Base-by-base conservation (phyloP, 2,113 vertebrate species). In the Datnioides undecimradiatus region DNA sequence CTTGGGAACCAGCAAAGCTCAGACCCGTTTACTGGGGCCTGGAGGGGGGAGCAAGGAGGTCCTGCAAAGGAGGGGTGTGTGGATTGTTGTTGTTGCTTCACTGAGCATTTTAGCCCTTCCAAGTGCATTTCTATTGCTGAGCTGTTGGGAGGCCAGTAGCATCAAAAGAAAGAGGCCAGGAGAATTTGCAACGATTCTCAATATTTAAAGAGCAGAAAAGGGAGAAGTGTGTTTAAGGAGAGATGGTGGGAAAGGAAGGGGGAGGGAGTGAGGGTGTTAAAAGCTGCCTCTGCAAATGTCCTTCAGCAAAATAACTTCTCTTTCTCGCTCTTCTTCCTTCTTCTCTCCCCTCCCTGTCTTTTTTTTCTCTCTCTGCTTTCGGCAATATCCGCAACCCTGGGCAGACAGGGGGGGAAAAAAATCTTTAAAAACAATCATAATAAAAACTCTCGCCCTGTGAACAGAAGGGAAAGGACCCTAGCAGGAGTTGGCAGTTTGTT, bases 271-370 rank as follows among this genome's bases (percentile, higher is more conserved):
- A 43, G 78, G 74, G 77, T 80, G 85, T 88, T 87, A 90, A 90
- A 92, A 89, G 90, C 85, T 86, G 85, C 79, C 78, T 88, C 82
- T 91, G 83, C 74, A 90, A 90, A 91, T 89, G 88, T 90, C 92
- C 88, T 91, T 90, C 76, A 91, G 91, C 84, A 82, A 90, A 88
- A 90, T 80, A 80, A 81, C 87, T 88, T 82, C 49, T 82, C 36
- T 76, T 48, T 84, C 62, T 55, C n/a, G 2, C 59, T 70, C 55
- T 41, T 40, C 63, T 29, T 29, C 55, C 25, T 67, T 13, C 31
- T 8, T n/a, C 46, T 27, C 12, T 52, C 7, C 45, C 38, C 3
- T 46, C 46, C 34, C n/a, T n/a, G n/a, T n/a, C n/a, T 51, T 45
- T 36, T 54, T 23, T 59, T 6, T 46, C 4, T 45, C 14, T 34